A percentile compares a stretch with the other conserved stretches of the same genome.
Evolutionary conservation across 2,888 invertebrate species (phyloP).

Genomic region (Erynnis tages): DNA sequence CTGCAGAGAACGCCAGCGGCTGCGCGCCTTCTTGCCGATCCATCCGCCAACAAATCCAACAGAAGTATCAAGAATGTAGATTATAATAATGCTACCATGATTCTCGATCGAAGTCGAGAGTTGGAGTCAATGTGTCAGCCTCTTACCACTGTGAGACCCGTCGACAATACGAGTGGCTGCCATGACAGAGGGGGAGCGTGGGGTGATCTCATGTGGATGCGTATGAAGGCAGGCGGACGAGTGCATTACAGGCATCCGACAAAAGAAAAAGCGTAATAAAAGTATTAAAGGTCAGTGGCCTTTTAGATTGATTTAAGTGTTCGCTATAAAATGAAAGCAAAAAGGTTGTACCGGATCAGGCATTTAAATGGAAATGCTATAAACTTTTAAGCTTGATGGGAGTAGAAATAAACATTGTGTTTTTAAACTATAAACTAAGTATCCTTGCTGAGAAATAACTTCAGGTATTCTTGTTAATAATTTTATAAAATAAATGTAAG

Average conservation of each 20-base stretch:
- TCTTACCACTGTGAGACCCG: slow-evolving; percentile 47
- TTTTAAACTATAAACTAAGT: no score
- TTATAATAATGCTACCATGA: slow-evolving; percentile 52
- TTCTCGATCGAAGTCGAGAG: slow-evolving; percentile 49
- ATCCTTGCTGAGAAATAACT: no score
- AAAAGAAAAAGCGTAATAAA: slow-evolving; percentile 10
- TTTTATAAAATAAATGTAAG: no score
- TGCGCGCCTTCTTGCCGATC: slow-evolving; percentile 43
- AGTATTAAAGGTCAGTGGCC: slow-evolving; percentile 13
- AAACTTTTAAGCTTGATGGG: slow-evolving; percentile 31
- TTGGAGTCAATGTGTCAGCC: slow-evolving; percentile 43
- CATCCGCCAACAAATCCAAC: slow-evolving; percentile 57
- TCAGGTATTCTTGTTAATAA: no score
- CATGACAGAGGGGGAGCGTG: slow-evolving; percentile 12
- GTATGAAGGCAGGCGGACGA: slow-evolving; percentile 2
- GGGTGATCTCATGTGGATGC: slow-evolving; percentile 14
- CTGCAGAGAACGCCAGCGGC: slow-evolving; percentile 41
- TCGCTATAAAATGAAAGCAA: slow-evolving; percentile 26
- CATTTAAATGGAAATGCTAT: slow-evolving; percentile 17
- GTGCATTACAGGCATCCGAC: slow-evolving; percentile 1
- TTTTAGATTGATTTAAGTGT: slow-evolving; percentile 1
- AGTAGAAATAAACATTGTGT: no score
- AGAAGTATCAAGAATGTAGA: slow-evolving; percentile 43
- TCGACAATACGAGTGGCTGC: slow-evolving; percentile 35
- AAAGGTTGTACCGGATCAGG: slow-evolving; percentile 27